Conservation (phyloP, 2,113 vertebrate species). For the Elanus axillaris region DNA sequence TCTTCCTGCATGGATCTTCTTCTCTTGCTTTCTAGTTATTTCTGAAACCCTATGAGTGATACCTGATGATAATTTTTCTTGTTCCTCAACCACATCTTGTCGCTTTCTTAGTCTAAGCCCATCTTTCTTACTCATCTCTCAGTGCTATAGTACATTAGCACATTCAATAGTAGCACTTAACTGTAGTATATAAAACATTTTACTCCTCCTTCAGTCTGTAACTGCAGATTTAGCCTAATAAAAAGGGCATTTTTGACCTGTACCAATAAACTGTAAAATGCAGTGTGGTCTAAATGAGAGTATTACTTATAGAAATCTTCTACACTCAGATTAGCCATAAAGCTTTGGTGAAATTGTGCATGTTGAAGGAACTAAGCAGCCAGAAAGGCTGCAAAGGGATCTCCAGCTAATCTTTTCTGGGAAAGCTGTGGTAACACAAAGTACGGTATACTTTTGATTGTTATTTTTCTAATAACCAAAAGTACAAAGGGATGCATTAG, state of each 20-base stretch:
- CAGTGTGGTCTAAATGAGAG: not conserved
- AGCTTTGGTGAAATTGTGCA: not conserved
- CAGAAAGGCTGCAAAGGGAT: not conserved
- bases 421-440: not conserved
- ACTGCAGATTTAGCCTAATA: not conserved
- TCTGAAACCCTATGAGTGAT: not conserved
- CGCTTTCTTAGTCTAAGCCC: not conserved
- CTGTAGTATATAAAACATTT: not conserved
- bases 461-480: not conserved
- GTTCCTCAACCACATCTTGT: not conserved
- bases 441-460: not conserved
- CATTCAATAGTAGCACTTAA: not conserved
- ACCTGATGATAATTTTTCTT: not conserved
- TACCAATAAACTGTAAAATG: not conserved
- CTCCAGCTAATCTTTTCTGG: not conserved
- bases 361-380: not conserved
- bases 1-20: not conserved
- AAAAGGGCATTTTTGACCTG: conserved; percentile 14
- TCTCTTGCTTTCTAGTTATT: not conserved
- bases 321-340: not conserved
- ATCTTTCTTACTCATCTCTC: not conserved
- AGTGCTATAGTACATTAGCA: not conserved
- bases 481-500: not conserved
- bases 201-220: not conserved
- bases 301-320: not conserved